Percentiles rank a stretch among this genome's conserved stretches.
phyloP scores from a whole-genome alignment of 2,113 vertebrate species.

The Diphyllodes magnificus region DNA sequence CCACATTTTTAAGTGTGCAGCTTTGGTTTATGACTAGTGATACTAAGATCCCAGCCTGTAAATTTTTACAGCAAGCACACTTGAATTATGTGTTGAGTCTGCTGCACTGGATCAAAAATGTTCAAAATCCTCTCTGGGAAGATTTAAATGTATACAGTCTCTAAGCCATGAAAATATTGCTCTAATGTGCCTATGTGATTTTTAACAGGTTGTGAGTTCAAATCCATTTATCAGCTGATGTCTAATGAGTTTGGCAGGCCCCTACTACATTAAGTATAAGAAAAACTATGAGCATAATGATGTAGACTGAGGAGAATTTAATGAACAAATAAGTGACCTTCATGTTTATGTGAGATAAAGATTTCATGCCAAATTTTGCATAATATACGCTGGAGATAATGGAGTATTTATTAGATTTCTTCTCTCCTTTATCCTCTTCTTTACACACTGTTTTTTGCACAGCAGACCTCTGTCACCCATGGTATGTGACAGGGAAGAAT shows the following conservation, averaged over 20 bases:
- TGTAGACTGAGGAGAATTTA: constrained; percentile 61
- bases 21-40: constrained; percentile 54
- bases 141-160: constrained; percentile 55
- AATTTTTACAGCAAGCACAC: constrained; percentile 53
- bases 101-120: constrained; percentile 42
- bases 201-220: constrained; percentile 70
- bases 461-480: not conserved
- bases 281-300: constrained; percentile 52
- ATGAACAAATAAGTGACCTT: constrained; percentile 65
- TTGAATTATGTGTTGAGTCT: constrained; percentile 58
- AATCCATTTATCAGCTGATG: constrained; percentile 68
- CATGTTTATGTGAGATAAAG: constrained; percentile 50
- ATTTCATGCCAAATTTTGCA: constrained; percentile 61
- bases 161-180: constrained; percentile 60
- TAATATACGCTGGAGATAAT: not conserved
- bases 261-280: constrained; percentile 37
- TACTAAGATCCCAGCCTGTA: constrained; percentile 41
- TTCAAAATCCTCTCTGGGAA: constrained; percentile 44
- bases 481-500: not conserved
- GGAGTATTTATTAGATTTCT: constrained; percentile 34
- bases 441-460: not conserved
- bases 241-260: constrained; percentile 65
- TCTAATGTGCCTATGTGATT: constrained; percentile 53
- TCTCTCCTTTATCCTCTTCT: not conserved
- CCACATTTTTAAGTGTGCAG: constrained; percentile 14